phyloP scores from a whole-genome alignment of 2,113 vertebrate genomes.

The Mungos mungo region DNA sequence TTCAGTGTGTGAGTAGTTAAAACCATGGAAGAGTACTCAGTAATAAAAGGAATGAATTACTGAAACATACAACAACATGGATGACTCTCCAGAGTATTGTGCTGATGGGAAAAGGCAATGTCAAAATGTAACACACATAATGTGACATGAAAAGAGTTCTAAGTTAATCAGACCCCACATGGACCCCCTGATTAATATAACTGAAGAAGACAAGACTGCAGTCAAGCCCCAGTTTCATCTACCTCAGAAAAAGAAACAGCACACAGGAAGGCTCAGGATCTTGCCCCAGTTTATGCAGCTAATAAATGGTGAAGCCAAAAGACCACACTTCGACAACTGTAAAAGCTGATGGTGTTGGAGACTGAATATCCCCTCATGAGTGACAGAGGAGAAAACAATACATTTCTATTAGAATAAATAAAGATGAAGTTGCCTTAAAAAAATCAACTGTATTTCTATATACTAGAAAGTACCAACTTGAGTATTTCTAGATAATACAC shows the following conservation, averaged over 20 bases:
- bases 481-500: background rate
- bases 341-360: background rate
- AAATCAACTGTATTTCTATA: background rate
- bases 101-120: background rate
- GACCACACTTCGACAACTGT: background rate
- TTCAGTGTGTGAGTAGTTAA: background rate
- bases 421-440: background rate
- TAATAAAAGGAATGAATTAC: background rate
- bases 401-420: background rate
- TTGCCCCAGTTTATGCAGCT: background rate
- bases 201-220: background rate
- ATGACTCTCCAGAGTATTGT: background rate
- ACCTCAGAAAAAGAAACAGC: background rate
- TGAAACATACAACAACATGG: background rate
- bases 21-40: background rate
- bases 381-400: too few species aligned
- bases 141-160: background rate
- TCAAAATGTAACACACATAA: background rate
- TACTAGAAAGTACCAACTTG: background rate
- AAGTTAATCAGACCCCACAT: background rate
- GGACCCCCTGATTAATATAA: background rate
- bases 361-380: background rate
- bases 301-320: background rate
- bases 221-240: background rate
- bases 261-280: background rate